phyloP scores from a whole-genome alignment of 2,797 vertebrate genomes.

The Eupleurogrammus muticus region DNA sequence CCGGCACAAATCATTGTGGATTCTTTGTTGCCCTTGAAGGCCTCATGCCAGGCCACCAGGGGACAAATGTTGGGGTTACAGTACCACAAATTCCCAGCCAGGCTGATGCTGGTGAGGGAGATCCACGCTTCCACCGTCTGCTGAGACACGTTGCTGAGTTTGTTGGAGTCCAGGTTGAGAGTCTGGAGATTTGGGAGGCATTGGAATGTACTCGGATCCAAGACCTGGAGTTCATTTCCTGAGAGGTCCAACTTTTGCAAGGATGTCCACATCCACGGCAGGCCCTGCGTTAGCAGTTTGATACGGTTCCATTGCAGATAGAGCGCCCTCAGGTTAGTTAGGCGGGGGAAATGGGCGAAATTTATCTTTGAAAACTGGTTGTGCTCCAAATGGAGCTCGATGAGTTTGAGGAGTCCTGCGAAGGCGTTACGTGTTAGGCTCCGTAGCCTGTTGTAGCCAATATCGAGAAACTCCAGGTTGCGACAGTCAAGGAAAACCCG shows the following conservation, averaged over 20 bases:
- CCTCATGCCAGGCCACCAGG: slow-evolving; percentile 93
- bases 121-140: slow-evolving; percentile 93
- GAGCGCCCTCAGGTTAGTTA: slow-evolving; percentile 93
- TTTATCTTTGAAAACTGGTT: slow-evolving; percentile 99
- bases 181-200: slow-evolving; percentile 97
- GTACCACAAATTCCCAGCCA: slow-evolving; percentile 97
- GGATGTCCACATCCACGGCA: slow-evolving; percentile 97
- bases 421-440: slow-evolving; percentile 96
- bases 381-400: slow-evolving; percentile 96
- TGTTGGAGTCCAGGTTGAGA: slow-evolving; percentile 97
- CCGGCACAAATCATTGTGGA: slow-evolving; percentile 94
- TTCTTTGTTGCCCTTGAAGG: slow-evolving; percentile 96
- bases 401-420: slow-evolving; percentile 94
- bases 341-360: slow-evolving; percentile 95
- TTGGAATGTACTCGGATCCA: slow-evolving; percentile 92
- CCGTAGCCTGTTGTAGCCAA: slow-evolving; percentile 96
- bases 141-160: slow-evolving; percentile 95
- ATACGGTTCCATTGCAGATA: slow-evolving; percentile 98
- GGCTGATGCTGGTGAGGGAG: slow-evolving; percentile 94
- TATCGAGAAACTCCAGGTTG: slow-evolving; percentile 95
- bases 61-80: slow-evolving; percentile 95
- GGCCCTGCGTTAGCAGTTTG: slow-evolving; percentile 91
- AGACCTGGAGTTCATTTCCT: slow-evolving; percentile 92
- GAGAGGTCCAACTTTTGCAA: slow-evolving; percentile 98
- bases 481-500: slow-evolving; percentile 96